Evolutionary conservation across 1,140 invertebrate genomes (phyloP), one percentile per base, ranked within the genome.

Genomic region (Meloidogyne chitwoodi): DNA sequence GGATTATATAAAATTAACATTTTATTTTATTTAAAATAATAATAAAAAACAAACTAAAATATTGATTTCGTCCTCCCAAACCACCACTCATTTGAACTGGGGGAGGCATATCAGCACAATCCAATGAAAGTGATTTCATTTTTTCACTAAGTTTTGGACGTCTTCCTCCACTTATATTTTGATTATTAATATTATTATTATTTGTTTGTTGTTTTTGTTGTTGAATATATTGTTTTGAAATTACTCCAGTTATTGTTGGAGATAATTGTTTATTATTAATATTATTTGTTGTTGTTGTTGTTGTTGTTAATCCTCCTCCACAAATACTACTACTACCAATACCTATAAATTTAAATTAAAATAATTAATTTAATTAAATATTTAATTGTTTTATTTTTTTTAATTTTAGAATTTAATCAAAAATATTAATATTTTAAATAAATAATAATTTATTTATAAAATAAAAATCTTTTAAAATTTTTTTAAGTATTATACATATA

Each of bases 21-120:
- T 26, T 27, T 24, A 16, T 0, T 34, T 69, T 69, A 24, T 31
- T 26, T 48, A 69, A 38, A n/a, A n/a, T n/a, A n/a, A n/a, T n/a
- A n/a, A 72, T 22, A 29, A 67, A 78, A 24, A 48, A 56, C 38
- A 8, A 8, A 70, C 74, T 68, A 38, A 80, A 68, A 62, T 64
- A 48, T 41, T 38, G 66, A 12, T 22, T 74, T 26, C 68, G 73
- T n/a, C 77, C 31, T 56, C 80, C 76, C 4, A 4, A 3, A 6
- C 34, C 34, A 22, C 65, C 66, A 24, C 31, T 24, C 10, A 16
- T 79, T 19, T 75, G 67, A n/a, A 86, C 79, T 5, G 86, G 79
- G 41, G 85, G 85, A 5, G 85, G 84, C 80, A 83, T 84, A 34
- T 87, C 85, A 16, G 85, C 84, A 73, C 85, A 86, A 71, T 86